Evolutionary conservation across 2,888 invertebrate species (phyloP).

Genomic region (Ligdia adustata): DNA sequence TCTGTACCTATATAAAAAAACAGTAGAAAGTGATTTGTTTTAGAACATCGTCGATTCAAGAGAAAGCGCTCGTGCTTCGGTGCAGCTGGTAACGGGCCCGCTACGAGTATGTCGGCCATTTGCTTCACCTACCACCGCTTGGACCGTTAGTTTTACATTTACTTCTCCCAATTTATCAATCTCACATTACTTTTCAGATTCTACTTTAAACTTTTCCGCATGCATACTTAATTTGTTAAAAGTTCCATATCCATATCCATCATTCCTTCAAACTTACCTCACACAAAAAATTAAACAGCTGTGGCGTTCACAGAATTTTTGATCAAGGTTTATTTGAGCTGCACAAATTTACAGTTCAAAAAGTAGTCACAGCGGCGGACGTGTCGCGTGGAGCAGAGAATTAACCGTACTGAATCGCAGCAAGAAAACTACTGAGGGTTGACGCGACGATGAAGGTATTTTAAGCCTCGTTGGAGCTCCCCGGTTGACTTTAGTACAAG

Average conservation of each 20-base stretch:
- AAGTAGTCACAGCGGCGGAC: conserved; percentile 59
- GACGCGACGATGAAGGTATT: conserved; percentile 66
- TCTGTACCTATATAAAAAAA: conserved; percentile 27
- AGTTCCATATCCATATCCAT: conserved; percentile 18
- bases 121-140: conserved; percentile 44
- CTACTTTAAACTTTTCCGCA: conserved; percentile 28
- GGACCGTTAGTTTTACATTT: conserved; percentile 41
- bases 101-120: conserved; percentile 66
- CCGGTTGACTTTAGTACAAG: conserved; percentile 49
- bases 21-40: conserved; percentile 54
- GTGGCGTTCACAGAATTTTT: conserved; percentile 40
- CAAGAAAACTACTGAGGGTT: conserved; percentile 75
- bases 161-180: conserved; percentile 30
- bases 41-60: conserved; percentile 40
- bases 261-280: conserved; percentile 58
- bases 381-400: conserved; percentile 47
- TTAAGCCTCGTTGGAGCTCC: conserved; percentile 74
- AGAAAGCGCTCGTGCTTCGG: conserved; percentile 65
- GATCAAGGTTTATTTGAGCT: conserved; percentile 42
- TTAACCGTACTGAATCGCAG: conserved; percentile 59
- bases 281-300: conserved; percentile 47
- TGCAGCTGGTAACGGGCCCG: conserved; percentile 39
- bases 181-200: conserved; percentile 28
- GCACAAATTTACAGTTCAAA: conserved; percentile 66
- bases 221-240: conserved; percentile 28